Conservation (phyloP, 2,888 invertebrate genomes). For the Epicampocera succincta region DNA sequence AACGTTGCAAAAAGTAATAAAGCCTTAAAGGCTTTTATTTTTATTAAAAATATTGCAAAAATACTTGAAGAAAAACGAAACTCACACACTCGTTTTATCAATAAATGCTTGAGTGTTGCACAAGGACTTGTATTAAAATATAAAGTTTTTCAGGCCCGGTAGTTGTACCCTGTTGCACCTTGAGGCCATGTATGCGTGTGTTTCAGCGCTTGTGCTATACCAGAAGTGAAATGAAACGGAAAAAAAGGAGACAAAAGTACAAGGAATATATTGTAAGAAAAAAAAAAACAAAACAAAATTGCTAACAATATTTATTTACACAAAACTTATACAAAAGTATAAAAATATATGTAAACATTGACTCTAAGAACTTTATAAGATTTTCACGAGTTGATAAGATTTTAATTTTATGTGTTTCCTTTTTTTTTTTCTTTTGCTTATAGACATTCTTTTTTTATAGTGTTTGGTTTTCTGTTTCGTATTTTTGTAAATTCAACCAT, state of each 20-base stretch:
- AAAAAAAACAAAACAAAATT: slow-evolving; percentile 25
- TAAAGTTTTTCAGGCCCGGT: slow-evolving; percentile 45
- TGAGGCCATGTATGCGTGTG: slow-evolving; percentile 19
- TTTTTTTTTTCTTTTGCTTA: slow-evolving; percentile 34
- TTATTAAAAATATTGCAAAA: slow-evolving; percentile 25
- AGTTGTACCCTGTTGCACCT: slow-evolving; percentile 54
- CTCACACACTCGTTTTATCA: slow-evolving; percentile 29
- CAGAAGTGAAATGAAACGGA: slow-evolving; percentile 57
- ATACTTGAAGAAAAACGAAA: neutral
- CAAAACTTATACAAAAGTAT: slow-evolving; percentile 62
- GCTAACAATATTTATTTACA: slow-evolving; percentile 66
- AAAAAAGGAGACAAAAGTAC: slow-evolving; percentile 29
- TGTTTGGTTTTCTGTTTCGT: slow-evolving; percentile 19
- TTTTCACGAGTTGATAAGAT: slow-evolving; percentile 70
- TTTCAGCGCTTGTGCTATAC: slow-evolving; percentile 16
- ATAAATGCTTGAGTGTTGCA: slow-evolving; percentile 52
- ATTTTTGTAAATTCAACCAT: slow-evolving; percentile 17
- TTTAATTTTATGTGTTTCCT: slow-evolving; percentile 65
- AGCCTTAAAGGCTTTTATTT: slow-evolving; percentile 56
- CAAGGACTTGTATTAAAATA: slow-evolving; percentile 13
- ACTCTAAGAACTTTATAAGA: slow-evolving; percentile 69
- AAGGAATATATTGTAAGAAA: neutral
- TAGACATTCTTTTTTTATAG: neutral
- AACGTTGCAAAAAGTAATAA: slow-evolving; percentile 31
- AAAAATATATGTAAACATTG: slow-evolving; percentile 64